These are phyloP conservation scores for Clistopyga incitator DNA, from an alignment of 2,888 invertebrate species.

Conservation along the genomic window DNA sequence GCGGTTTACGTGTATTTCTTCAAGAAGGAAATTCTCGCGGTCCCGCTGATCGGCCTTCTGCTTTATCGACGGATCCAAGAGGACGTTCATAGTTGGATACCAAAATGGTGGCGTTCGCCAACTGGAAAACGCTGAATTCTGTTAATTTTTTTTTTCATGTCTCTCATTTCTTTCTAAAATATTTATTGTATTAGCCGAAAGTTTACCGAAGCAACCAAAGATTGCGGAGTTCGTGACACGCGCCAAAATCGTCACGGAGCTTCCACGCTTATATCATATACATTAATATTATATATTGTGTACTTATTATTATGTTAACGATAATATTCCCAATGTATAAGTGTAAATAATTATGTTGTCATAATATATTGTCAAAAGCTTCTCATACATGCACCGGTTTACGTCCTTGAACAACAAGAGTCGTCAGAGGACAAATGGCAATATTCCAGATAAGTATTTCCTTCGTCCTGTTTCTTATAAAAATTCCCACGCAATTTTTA, in stretches of 20 bases:
- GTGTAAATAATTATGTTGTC: slow-evolving; percentile 64
- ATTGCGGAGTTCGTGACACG: slow-evolving; percentile 10
- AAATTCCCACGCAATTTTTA: neutral
- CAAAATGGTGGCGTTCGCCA: slow-evolving; percentile 74
- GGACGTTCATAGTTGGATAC: slow-evolving; percentile 84
- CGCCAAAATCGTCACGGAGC: slow-evolving; percentile 24
- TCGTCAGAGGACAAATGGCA: neutral
- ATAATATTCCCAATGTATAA: slow-evolving; percentile 48
- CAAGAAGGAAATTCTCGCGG: slow-evolving; percentile 91
- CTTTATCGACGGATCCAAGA: slow-evolving; percentile 91
- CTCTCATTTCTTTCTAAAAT: slow-evolving; percentile 2
- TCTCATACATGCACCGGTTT: slow-evolving; percentile 41
- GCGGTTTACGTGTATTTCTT: slow-evolving; percentile 94
- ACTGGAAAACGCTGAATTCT: slow-evolving; percentile 61
- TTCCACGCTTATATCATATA: slow-evolving; percentile 52
- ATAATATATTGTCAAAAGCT: slow-evolving; percentile 59
- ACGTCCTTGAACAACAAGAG: slow-evolving; percentile 12
- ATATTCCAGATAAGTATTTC: neutral
- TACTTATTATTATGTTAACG: slow-evolving; percentile 61
- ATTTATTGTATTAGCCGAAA: slow-evolving; percentile 49
- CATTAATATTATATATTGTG: slow-evolving; percentile 30
- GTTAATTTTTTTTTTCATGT: slow-evolving; percentile 51
- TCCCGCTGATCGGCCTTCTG: slow-evolving; percentile 91
- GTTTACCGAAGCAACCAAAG: slow-evolving; percentile 45
- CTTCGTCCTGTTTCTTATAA: neutral